Evolutionary conservation across 1,140 invertebrate genomes (phyloP).

Genomic region (Drusus annulatus): DNA sequence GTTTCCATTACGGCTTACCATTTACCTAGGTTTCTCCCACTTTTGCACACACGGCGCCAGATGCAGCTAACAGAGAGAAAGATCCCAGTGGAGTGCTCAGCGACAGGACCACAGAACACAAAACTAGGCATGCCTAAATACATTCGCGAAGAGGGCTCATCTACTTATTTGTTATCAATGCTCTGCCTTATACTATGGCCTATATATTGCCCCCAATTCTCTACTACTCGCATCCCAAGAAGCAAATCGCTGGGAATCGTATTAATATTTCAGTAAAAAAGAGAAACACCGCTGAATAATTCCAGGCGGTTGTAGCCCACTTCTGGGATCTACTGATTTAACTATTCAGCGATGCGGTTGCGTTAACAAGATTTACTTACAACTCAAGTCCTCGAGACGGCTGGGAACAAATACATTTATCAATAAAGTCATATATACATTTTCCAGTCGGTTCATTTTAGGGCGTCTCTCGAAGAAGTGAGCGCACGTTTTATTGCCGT

Average conservation of each 20-base stretch:
- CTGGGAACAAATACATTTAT: neutral
- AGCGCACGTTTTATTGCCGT: neutral
- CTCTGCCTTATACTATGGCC: too few relatives aligned
- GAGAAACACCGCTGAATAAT: constrained; percentile 23
- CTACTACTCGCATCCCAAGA: too few relatives aligned
- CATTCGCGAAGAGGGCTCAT: too few relatives aligned
- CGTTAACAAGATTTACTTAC: constrained; percentile 20
- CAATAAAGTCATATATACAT: neutral
- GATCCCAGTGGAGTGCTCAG: too few relatives aligned
- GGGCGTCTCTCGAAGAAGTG: neutral
- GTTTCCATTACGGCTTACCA: too few relatives aligned
- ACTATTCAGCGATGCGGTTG: constrained; percentile 19
- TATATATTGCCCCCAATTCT: too few relatives aligned
- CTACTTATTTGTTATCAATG: too few relatives aligned
- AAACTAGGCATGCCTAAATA: too few relatives aligned
- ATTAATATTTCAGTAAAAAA: constrained; percentile 25
- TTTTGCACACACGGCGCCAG: too few relatives aligned
- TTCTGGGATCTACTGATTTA: constrained; percentile 9
- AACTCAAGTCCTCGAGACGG: neutral
- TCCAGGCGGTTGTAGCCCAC: neutral
- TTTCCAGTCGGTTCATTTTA: neutral
- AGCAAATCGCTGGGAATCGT: neutral
- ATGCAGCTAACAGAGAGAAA: too few relatives aligned
- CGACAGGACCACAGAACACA: too few relatives aligned
- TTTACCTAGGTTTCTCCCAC: too few relatives aligned